These are phyloP conservation scores for Platalea minor DNA, from an alignment of 2,797 vertebrate genomes.

Conservation along the genomic window DNA sequence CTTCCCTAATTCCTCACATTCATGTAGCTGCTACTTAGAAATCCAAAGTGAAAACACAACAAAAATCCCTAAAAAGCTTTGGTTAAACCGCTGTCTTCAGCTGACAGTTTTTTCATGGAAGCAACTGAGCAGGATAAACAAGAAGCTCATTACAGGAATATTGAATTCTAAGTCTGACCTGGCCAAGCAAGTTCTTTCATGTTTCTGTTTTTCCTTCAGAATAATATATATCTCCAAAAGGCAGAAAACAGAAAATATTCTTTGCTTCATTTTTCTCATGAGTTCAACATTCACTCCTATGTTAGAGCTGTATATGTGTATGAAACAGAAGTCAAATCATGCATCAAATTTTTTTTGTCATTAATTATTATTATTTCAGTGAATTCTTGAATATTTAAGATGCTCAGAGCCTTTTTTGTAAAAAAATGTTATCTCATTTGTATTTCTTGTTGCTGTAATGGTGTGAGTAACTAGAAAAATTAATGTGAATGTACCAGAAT, in stretches of 20 bases:
- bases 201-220: not conserved
- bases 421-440: not conserved
- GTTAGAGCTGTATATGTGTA: not conserved
- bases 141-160: not conserved
- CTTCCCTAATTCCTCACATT: not conserved
- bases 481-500: not conserved
- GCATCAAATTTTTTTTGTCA: not conserved
- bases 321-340: not conserved
- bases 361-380: not conserved
- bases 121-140: not conserved
- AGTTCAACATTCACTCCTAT: not conserved
- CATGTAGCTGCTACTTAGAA: not conserved
- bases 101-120: not conserved
- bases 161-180: not conserved
- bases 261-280: not conserved
- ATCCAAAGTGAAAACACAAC: not conserved
- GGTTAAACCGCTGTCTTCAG: not conserved
- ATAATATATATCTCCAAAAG: not conserved
- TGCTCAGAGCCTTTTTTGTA: not conserved
- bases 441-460: not conserved
- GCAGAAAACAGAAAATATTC: not conserved
- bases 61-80: not conserved
- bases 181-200: not conserved
- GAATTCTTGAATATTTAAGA: not conserved
- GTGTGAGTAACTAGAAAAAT: not conserved